Evolutionary conservation across 2,113 vertebrate species (phyloP).

Genomic region (Hyperoodon ampullatus): DNA sequence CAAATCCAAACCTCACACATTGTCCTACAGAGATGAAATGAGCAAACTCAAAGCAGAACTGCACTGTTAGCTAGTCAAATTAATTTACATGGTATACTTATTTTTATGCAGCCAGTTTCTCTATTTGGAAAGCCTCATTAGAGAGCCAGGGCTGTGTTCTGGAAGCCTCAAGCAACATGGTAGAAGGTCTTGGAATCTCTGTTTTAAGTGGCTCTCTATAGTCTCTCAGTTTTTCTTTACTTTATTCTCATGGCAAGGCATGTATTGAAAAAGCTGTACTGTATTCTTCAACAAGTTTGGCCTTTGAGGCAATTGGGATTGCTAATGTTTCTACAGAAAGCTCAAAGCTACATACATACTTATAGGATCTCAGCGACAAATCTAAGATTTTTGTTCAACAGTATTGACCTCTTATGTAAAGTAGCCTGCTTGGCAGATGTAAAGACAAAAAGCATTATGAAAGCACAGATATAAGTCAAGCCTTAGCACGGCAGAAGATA

Average conservation of each 20-base stretch:
- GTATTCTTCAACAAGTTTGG: not conserved
- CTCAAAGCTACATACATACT: not conserved
- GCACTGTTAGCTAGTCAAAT: not conserved
- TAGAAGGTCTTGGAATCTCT: slow-evolving; percentile 2
- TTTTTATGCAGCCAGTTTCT: not conserved
- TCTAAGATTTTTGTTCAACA: not conserved
- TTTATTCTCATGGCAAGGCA: not conserved
- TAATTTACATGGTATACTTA: not conserved
- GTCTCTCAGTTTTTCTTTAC: not conserved
- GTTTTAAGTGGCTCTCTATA: not conserved
- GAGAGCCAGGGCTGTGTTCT: not conserved
- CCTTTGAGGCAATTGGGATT: not conserved
- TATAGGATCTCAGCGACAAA: not conserved
- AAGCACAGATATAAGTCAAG: not conserved
- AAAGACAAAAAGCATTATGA: not conserved
- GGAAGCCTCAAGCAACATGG: not conserved
- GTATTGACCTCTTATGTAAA: not conserved
- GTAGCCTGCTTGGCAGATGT: not conserved
- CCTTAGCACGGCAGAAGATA: not conserved
- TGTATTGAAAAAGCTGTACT: not conserved
- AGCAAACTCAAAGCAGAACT: not conserved
- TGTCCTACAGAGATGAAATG: not conserved
- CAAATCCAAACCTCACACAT: not conserved
- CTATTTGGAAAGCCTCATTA: not conserved
- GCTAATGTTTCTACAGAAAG: not conserved